Conservation (phyloP, 2,888 invertebrate genomes). For the Pyrocoelia pectoralis region DNA sequence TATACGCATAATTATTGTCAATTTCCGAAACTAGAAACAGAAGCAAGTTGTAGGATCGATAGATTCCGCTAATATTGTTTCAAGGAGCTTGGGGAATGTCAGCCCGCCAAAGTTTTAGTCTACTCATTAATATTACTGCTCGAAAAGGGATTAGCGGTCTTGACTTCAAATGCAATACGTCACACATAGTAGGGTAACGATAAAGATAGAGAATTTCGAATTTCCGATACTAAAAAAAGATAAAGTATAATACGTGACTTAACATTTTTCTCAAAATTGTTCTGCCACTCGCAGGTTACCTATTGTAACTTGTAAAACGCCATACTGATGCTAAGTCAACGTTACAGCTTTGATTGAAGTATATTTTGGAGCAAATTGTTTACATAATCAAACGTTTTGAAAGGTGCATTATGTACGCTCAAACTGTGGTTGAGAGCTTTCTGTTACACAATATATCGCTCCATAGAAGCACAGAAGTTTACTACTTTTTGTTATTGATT, state of each 20-base stretch:
- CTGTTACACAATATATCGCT: not conserved
- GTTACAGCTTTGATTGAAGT: conserved; percentile 43
- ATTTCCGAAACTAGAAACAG: conserved; percentile 35
- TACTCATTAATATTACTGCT: conserved; percentile 52
- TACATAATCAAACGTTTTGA: conserved; percentile 45
- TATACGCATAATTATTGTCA: conserved; percentile 32
- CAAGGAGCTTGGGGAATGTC: conserved; percentile 46
- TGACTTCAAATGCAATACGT: conserved; percentile 41
- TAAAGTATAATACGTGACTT: conserved; percentile 1
- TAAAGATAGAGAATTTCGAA: not conserved
- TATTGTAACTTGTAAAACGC: conserved; percentile 45
- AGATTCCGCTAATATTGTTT: conserved; percentile 47
- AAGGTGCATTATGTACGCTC: conserved; percentile 29
- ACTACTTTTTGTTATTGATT: no score
- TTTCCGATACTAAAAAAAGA: conserved; percentile 8
- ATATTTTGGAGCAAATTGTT: conserved; percentile 46
- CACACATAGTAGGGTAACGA: conserved; percentile 28
- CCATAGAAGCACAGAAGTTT: no score
- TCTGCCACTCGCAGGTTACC: conserved; percentile 42
- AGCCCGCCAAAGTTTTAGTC: conserved; percentile 48
- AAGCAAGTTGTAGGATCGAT: conserved; percentile 43
- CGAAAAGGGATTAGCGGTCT: conserved; percentile 51
- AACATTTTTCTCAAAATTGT: conserved; percentile 20
- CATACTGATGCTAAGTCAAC: conserved; percentile 41
- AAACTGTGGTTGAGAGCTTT: not conserved